Evolutionary conservation across 2,113 vertebrate genomes (phyloP), one percentile per base, ranked within the genome.

Genomic region (Smithornis capensis): DNA sequence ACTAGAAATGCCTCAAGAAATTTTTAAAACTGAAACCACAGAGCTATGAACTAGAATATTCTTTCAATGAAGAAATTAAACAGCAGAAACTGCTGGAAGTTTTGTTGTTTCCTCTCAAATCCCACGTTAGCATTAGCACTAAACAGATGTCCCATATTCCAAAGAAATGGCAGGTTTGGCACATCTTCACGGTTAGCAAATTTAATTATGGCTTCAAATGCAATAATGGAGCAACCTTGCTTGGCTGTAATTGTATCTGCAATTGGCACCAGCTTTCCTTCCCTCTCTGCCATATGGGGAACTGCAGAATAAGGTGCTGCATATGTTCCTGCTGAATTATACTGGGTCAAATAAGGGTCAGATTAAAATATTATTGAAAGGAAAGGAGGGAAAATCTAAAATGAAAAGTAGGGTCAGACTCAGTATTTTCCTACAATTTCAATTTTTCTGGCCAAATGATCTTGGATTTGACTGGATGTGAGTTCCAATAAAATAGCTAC

Each of bases 121-220:
- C 69, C 90, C 85, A 22, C 40, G 90, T 90, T 91, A 94, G 76
- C 59, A 86, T 87, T 91, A 96, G 92, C 93, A 94, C 90, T 95
- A 96, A 92, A 94, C 92, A 98, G 97, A 98, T 98, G 96, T 94
- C 96, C 94, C 96, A 79, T 53, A 92, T 95, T 96, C 96, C 80
- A 94, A 95, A 96, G 96, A 95, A 97, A 86, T 88, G 81, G 78
- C 79, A 95, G 91, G 60, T 96, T 87, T 98, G 98, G 97, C 97
- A 96, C 87, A 87, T 90, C 89, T 97, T 97, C 89, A 87, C n/a
- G 9, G 79, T 83, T 95, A 35, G 12, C 80, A 97, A 95, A 98
- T 97, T 95, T 97, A 98, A 98, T 98, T 96, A 96, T 95, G 97
- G 93, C 74, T 96, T 92, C 95, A 96, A 96, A 97, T 96, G 96